phyloP scores from a whole-genome alignment of 2,797 vertebrate species.

The Hozukius guyotensis region DNA sequence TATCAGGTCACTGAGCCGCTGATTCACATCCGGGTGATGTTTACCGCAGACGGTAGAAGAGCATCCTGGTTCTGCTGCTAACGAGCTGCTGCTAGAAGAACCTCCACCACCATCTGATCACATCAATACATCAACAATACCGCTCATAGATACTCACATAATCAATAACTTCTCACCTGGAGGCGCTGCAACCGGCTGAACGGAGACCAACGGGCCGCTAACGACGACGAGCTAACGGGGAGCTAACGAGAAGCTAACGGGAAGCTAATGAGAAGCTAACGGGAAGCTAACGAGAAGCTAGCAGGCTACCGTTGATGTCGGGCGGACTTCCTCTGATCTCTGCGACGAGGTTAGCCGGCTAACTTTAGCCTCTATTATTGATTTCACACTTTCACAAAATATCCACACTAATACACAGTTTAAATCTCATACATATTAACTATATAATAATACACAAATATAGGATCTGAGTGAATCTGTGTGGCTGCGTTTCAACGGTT shows the following conservation, averaged over 20 bases:
- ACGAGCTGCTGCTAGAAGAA: constrained; percentile 35
- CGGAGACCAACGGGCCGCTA: constrained; percentile 15
- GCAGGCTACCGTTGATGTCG: constrained; percentile 50
- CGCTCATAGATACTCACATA: neutral
- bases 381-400: neutral
- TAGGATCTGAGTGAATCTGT: accelerated
- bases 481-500: neutral
- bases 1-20: neutral
- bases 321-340: constrained; percentile 59
- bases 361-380: constrained; percentile 57
- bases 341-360: constrained; percentile 76
- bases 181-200: neutral
- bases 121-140: neutral
- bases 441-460: accelerated
- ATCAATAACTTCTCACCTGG: neutral
- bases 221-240: neutral
- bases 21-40: constrained; percentile 73
- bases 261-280: constrained; percentile 3
- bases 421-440: accelerated
- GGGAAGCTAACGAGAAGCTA: constrained; percentile 18
- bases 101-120: constrained; percentile 9
- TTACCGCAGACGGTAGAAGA: constrained; percentile 52
- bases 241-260: constrained; percentile 26
- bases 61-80: constrained; percentile 43
- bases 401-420: neutral